These are phyloP conservation scores for Tautogolabrus adspersus DNA, from an alignment of 2,113 vertebrate genomes.

Conservation along the genomic window DNA sequence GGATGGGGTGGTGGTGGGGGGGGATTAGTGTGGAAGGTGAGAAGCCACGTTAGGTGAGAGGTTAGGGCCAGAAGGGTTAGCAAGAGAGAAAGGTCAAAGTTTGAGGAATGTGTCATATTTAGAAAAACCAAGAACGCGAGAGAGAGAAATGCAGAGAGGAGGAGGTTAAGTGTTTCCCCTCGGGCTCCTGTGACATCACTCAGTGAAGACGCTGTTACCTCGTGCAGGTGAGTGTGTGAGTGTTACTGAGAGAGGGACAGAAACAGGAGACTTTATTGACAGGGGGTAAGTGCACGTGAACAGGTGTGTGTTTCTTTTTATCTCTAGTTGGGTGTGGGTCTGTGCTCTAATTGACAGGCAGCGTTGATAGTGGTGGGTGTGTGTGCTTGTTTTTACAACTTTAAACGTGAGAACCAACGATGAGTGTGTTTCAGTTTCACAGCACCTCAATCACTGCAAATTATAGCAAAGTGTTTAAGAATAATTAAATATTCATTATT, in stretches of 20 bases:
- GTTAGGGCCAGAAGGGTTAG: background rate
- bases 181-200: slow-evolving; percentile 31
- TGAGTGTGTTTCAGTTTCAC: slow-evolving; percentile 14
- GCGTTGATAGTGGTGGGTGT: background rate
- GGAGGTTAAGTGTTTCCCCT: slow-evolving; percentile 3
- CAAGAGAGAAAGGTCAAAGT: slow-evolving; percentile 32
- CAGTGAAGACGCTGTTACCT: slow-evolving; percentile 9
- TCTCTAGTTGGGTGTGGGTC: background rate
- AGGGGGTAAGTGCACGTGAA: slow-evolving; percentile 3
- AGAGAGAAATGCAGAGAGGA: background rate
- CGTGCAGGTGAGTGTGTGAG: slow-evolving; percentile 1
- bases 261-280: background rate
- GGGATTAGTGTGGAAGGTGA: background rate
- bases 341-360: slow-evolving; percentile 49
- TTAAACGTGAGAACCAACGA: slow-evolving; percentile 36
- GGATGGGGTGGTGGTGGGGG: background rate
- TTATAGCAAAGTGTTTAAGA: background rate
- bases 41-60: background rate
- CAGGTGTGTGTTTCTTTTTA: slow-evolving; percentile 4
- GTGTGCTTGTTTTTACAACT: background rate
- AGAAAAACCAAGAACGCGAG: background rate
- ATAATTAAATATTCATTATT: background rate
- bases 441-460: background rate
- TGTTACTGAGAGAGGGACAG: background rate
- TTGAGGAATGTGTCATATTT: slow-evolving; percentile 45